Evolutionary conservation across 2,113 vertebrate genomes (phyloP), one percentile per base, ranked within the genome.

Genomic region (Pseudonaja textilis): DNA sequence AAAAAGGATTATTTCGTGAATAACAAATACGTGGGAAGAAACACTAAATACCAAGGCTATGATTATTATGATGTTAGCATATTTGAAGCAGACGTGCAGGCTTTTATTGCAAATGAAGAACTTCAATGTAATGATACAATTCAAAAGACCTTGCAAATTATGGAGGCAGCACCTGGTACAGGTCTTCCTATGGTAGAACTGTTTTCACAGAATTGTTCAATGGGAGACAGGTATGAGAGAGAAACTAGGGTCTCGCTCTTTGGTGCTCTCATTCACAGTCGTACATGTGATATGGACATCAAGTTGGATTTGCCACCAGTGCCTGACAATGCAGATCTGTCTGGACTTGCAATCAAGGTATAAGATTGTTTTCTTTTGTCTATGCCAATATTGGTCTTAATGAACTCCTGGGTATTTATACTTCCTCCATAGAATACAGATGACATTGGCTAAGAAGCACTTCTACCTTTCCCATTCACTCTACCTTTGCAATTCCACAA

Each of bases 291-390:
- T 89, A 97, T 99, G 97, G 99, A 99, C 81, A 98, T 99, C 93
- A 98, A 97, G 90, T 87, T 99, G 96, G 99, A 99, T 96, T 93
- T 99, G 5, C 99, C 99, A 0, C 98, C 99, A 0, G 96, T 99
- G 89, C 99, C 99, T 29, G 98, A 98, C 96, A 98, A 97, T 57
- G 98, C 98, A 11, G 99, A 99, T 94, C 94, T 99, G 47, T 98
- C 98, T 26, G 99, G 99, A 16, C 97, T 99, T 91, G 97, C 97
- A 42, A 98, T 99, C 95, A 98, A 98, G 98, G 99, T 99, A 98
- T 20, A 93, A 1, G 47, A 1, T 52, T 90, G 39, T 64, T 86
- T 34, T 69, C 26, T n/a, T 69, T 81, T 81, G 34, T 81, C 74
- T 81, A 39, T 81, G 18, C 18, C 74, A 81, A 81, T 81, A 81